Evolutionary conservation across 2,113 vertebrate species (phyloP).

Genomic region (Ardeotis arabs): DNA sequence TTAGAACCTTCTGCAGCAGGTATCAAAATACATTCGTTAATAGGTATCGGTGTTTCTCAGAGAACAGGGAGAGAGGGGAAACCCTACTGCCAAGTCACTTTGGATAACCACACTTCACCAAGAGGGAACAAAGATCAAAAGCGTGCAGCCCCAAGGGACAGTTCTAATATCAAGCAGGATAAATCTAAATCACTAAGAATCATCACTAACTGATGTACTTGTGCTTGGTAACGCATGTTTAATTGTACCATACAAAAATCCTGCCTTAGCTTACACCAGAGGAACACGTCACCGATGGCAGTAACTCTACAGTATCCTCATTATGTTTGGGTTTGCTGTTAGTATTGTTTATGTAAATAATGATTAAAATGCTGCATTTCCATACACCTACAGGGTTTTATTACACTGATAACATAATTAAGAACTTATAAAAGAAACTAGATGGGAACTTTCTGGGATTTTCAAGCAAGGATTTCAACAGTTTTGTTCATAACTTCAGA

Average conservation of each 20-base stretch:
- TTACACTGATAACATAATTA: not conserved
- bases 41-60: not conserved
- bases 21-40: not conserved
- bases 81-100: not conserved
- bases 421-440: not conserved
- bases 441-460: not conserved
- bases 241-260: not conserved
- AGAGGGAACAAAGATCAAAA: conserved; percentile 53
- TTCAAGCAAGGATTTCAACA: not conserved
- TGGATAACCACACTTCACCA: not conserved
- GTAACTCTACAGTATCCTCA: not conserved
- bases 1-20: conserved; percentile 2
- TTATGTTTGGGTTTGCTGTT: not conserved
- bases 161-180: conserved; percentile 42
- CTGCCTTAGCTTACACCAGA: not conserved
- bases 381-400: not conserved
- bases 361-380: not conserved
- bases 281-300: not conserved
- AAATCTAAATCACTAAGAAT: conserved; percentile 53
- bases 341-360: not conserved
- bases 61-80: not conserved
- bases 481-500: not conserved
- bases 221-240: conserved; percentile 41
- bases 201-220: conserved; percentile 9
- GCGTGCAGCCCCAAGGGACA: not conserved